phyloP scores from a whole-genome alignment of 2,797 vertebrate species.

The Amblyopsis hoosieri region DNA sequence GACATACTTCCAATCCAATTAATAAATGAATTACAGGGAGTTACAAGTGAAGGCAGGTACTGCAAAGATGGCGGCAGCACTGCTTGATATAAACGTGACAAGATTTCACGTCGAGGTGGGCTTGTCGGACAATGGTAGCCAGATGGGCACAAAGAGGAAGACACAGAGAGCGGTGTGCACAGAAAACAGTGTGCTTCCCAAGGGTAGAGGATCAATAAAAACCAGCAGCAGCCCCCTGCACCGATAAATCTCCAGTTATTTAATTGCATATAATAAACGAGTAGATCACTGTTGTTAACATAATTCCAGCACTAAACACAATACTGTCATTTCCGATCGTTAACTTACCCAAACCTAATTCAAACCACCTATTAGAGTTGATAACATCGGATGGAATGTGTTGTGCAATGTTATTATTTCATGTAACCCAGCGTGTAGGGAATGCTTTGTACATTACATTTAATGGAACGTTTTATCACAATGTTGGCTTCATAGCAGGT shows the following conservation, averaged over 20 bases:
- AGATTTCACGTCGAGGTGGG: too few species aligned
- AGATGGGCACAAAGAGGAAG: neutral
- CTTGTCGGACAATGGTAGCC: neutral
- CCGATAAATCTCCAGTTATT: slow-evolving; percentile 30
- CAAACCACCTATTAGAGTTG: slow-evolving; percentile 24
- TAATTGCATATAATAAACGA: slow-evolving; percentile 38
- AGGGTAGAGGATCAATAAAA: slow-evolving; percentile 24
- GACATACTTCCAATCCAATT: too few species aligned
- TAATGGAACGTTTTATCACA: neutral
- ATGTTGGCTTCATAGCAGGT: slow-evolving; percentile 30
- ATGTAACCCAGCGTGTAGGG: slow-evolving; percentile 2
- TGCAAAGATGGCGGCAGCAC: too few species aligned
- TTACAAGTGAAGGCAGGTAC: too few species aligned
- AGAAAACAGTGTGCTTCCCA: neutral
- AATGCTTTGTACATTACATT: slow-evolving; percentile 36
- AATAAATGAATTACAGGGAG: too few species aligned
- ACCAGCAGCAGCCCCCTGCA: slow-evolving; percentile 4
- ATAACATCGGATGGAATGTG: slow-evolving; percentile 26
- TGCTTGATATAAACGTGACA: too few species aligned
- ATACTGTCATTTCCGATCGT: slow-evolving; percentile 14
- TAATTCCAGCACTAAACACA: slow-evolving; percentile 2
- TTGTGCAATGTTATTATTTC: slow-evolving; percentile 39
- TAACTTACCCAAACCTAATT: slow-evolving; percentile 1
- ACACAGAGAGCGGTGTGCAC: neutral
- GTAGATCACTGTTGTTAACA: slow-evolving; percentile 10